These are phyloP conservation scores for Cyphomyrmex costatus DNA, from an alignment of 1,140 invertebrate genomes.

Conservation along the genomic window DNA sequence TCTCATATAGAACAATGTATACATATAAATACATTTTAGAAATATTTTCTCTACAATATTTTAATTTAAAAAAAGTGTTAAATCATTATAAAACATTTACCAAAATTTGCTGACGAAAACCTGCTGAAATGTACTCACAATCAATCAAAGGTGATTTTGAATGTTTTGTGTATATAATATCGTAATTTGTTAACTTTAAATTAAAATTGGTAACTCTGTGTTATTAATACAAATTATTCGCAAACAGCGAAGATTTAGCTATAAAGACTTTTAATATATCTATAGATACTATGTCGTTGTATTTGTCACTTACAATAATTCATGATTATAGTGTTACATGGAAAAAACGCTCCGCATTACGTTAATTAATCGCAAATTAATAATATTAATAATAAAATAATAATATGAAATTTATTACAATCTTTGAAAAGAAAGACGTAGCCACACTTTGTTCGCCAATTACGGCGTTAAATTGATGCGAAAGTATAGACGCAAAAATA, in stretches of 20 bases:
- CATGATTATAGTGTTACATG: background rate
- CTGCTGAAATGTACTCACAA: too few species aligned
- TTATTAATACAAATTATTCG: background rate
- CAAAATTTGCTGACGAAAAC: too few species aligned
- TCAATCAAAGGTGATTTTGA: too few species aligned
- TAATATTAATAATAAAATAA: too few species aligned
- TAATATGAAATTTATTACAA: background rate
- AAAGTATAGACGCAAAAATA: conserved; percentile 23
- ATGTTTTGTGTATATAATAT: too few species aligned
- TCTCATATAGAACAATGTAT: background rate
- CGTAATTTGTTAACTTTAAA: too few species aligned
- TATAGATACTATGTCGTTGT: background rate
- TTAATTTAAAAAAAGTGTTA: too few species aligned
- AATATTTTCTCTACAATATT: too few species aligned
- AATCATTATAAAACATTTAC: too few species aligned
- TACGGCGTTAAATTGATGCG: conserved; percentile 2
- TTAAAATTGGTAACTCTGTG: background rate
- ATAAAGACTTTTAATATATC: background rate
- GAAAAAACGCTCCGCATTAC: background rate
- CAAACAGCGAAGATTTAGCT: background rate
- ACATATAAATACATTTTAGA: too few species aligned
- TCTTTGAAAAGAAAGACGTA: background rate
- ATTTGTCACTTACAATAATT: conserved; percentile 14
- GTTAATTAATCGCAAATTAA: background rate
- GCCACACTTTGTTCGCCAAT: background rate